Conservation (phyloP, 2,113 vertebrate species). For the Saccopteryx bilineata region DNA sequence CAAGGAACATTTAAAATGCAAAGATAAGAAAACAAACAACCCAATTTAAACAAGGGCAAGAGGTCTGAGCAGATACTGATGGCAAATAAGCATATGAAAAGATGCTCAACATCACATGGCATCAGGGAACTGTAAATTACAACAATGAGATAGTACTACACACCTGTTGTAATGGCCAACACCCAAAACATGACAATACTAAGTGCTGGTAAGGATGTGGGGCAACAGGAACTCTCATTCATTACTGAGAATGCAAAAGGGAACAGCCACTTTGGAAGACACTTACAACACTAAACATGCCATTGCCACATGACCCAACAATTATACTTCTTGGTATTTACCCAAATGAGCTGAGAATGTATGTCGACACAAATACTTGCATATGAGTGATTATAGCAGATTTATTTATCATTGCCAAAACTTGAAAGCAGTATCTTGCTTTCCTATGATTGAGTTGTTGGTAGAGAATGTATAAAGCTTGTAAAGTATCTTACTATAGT, state of each 20-base stretch:
- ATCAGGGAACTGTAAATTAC: background rate
- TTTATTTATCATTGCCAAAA: background rate
- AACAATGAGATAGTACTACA: background rate
- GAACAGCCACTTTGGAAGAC: background rate
- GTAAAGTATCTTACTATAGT: background rate
- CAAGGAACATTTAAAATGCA: background rate
- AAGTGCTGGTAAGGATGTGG: background rate
- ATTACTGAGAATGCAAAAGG: background rate
- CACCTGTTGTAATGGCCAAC: background rate
- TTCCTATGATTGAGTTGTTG: background rate
- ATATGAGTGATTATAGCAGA: background rate
- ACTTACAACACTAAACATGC: background rate
- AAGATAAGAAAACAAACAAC: background rate
- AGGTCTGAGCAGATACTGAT: background rate
- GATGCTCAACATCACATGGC: background rate
- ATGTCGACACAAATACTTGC: background rate
- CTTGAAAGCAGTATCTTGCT: background rate
- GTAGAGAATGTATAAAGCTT: background rate
- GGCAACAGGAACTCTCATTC: background rate
- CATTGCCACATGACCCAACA: background rate
- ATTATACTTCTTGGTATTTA: background rate
- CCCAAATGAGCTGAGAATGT: background rate
- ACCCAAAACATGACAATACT: background rate
- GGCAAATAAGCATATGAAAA: background rate
- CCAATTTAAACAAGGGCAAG: background rate